These are phyloP conservation scores for Naso thynnoides DNA, from an alignment of 2,797 vertebrate genomes.

Conservation along the genomic window DNA sequence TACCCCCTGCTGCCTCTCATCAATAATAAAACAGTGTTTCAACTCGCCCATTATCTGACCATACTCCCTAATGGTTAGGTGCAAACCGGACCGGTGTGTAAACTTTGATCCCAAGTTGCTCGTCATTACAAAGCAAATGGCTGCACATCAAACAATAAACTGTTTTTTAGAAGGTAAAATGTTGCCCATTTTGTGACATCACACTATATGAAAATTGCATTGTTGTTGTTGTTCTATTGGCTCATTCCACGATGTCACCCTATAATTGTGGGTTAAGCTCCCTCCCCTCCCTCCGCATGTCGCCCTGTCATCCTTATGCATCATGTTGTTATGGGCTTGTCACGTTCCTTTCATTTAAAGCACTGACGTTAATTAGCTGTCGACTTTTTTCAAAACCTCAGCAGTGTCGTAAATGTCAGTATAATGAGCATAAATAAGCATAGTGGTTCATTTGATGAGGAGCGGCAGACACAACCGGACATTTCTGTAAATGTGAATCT, in stretches of 20 bases:
- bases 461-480: neutral
- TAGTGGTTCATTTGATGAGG: constrained; percentile 13
- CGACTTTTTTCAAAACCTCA: constrained; percentile 36
- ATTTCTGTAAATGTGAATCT: neutral
- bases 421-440: too few relatives aligned
- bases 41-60: constrained; percentile 28
- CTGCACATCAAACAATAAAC: neutral
- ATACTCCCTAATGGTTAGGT: constrained; percentile 18
- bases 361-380: constrained; percentile 47
- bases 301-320: constrained; percentile 22
- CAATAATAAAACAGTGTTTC: constrained; percentile 51
- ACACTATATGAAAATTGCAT: constrained; percentile 1
- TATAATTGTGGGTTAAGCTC: constrained; percentile 4
- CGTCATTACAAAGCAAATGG: constrained; percentile 2
- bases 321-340: constrained; percentile 31
- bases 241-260: constrained; percentile 3
- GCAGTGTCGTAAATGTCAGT: constrained; percentile 23
- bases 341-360: constrained; percentile 44
- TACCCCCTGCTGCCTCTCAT: constrained; percentile 36
- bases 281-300: neutral
- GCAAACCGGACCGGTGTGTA: constrained; percentile 8
- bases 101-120: neutral
- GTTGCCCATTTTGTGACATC: neutral
- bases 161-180: neutral
- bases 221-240: constrained; percentile 9